These are phyloP conservation scores for Macrotus californicus DNA, from an alignment of 2,113 vertebrate genomes.

Conservation along the genomic window DNA sequence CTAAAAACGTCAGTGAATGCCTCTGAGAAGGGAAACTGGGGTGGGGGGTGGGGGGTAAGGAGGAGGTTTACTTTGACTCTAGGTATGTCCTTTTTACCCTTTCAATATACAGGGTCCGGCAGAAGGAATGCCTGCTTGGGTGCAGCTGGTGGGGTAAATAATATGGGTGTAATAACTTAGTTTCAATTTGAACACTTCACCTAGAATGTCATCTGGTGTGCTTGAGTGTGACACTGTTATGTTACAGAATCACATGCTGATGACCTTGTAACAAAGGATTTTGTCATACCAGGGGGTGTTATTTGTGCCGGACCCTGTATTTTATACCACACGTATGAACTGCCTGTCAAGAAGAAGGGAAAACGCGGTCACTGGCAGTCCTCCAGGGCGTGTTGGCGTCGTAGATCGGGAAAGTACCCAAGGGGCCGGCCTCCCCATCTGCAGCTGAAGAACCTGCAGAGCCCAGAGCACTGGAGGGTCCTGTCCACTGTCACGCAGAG, in stretches of 20 bases:
- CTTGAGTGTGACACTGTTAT: too few species aligned
- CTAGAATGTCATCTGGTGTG: too few species aligned
- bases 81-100: not conserved
- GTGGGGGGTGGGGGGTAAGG: not conserved
- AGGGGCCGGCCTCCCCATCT: constrained; percentile 27
- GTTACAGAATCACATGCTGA: too few species aligned
- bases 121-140: too few species aligned
- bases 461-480: not conserved
- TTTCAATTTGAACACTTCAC: too few species aligned
- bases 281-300: too few species aligned
- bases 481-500: not conserved
- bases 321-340: constrained; percentile 4
- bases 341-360: not conserved
- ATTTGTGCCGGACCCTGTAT: not conserved
- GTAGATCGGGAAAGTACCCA: constrained; percentile 35
- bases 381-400: constrained; percentile 39
- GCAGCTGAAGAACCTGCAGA: not conserved
- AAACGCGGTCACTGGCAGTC: not conserved
- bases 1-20: not conserved
- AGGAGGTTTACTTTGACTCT: not conserved
- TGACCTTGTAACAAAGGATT: too few species aligned
- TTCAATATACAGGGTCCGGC: not conserved
- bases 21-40: not conserved
- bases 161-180: too few species aligned
- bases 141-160: too few species aligned